A percentile compares a stretch with the other conserved stretches of the same genome.
Conservation (phyloP, 2,113 vertebrate species). For the Ranitomeya imitator region DNA sequence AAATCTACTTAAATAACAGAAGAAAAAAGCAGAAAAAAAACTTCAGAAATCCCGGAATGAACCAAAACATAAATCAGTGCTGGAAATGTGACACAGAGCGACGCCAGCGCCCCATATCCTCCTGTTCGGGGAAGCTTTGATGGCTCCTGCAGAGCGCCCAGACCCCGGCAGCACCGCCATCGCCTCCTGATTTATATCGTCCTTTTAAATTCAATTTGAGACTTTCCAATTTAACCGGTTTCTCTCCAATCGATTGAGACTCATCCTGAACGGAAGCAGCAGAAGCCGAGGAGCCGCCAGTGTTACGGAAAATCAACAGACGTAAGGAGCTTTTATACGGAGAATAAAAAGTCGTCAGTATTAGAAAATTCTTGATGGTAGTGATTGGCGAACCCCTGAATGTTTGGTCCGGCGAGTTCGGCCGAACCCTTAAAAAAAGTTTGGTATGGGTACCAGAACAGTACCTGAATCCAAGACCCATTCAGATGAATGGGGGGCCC, state of each 20-base stretch:
- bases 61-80: slow-evolving; percentile 36
- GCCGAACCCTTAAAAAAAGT: too few relatives aligned
- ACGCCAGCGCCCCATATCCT: not conserved
- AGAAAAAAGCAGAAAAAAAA: slow-evolving; percentile 5
- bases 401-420: too few relatives aligned
- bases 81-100: not conserved
- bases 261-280: not conserved
- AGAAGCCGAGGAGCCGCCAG: not conserved
- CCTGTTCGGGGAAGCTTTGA: not conserved
- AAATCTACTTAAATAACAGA: slow-evolving; percentile 46
- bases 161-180: slow-evolving; percentile 19
- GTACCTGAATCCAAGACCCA: too few relatives aligned
- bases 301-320: slow-evolving; percentile 28
- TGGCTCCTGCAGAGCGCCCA: slow-evolving; percentile 7
- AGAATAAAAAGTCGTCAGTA: not conserved
- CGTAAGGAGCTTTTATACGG: not conserved
- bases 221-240: slow-evolving; percentile 51
- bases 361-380: not conserved
- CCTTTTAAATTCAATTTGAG: slow-evolving; percentile 55
- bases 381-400: too few relatives aligned
- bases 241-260: slow-evolving; percentile 42
- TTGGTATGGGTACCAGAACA: too few relatives aligned
- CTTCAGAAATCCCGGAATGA: slow-evolving; percentile 23
- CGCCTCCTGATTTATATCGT: slow-evolving; percentile 44
- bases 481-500: too few relatives aligned